Percentiles rank a stretch among this genome's conserved stretches.
Evolutionary conservation across 2,888 invertebrate species (phyloP).

Genomic region (Baronia brevicornis): DNA sequence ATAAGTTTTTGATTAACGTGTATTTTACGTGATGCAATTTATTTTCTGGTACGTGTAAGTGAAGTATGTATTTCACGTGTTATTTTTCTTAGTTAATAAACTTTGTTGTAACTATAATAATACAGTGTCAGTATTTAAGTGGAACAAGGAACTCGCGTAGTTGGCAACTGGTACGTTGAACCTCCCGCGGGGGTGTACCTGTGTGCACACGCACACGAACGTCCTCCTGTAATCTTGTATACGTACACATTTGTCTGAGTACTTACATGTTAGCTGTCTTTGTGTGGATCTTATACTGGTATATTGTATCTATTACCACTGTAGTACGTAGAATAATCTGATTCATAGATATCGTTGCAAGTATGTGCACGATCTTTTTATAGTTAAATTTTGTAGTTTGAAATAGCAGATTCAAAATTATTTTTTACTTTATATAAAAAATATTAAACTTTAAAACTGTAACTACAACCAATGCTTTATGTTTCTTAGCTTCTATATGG

Average conservation of each 20-base stretch:
- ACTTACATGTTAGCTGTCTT: slow-evolving; percentile 15
- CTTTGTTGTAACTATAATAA: slow-evolving; percentile 68
- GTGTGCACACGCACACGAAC: slow-evolving; percentile 25
- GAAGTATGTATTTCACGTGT: no score
- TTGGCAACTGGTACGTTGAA: slow-evolving; percentile 71
- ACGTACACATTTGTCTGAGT: slow-evolving; percentile 24
- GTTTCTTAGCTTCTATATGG: no score
- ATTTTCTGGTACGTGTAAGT: background rate
- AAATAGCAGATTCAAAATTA: slow-evolving; percentile 8
- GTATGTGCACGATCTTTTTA: slow-evolving; percentile 34
- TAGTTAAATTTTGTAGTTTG: slow-evolving; percentile 5
- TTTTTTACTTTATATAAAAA: background rate
- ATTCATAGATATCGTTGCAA: slow-evolving; percentile 48
- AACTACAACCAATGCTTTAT: no score
- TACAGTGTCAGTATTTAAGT: slow-evolving; percentile 71
- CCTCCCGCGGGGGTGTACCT: slow-evolving; percentile 44
- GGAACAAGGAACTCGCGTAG: slow-evolving; percentile 75
- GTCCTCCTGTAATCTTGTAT: slow-evolving; percentile 23
- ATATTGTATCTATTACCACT: slow-evolving; percentile 25
- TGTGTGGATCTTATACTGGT: slow-evolving; percentile 22
- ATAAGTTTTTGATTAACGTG: background rate
- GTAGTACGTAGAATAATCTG: slow-evolving; percentile 40
- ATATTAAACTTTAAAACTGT: no score
- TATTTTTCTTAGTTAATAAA: slow-evolving; percentile 39
- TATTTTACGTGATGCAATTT: background rate